phyloP scores from a whole-genome alignment of 2,888 invertebrate genomes.

The Tachystola acroxantha region DNA sequence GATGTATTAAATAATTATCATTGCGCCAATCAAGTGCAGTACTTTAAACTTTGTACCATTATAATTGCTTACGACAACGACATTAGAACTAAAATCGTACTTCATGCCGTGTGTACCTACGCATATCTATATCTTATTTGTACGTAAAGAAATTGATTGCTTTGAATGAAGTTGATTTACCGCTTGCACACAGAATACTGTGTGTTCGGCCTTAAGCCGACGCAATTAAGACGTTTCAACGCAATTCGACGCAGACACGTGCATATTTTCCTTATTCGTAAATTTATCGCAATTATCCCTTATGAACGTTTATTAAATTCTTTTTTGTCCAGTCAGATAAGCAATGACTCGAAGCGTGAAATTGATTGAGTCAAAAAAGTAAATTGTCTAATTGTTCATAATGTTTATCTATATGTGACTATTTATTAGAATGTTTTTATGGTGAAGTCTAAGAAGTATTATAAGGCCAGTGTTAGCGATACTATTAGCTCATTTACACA shows the following conservation, averaged over 20 bases:
- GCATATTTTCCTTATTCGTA: slow-evolving; percentile 67
- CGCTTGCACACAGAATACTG: too few species aligned
- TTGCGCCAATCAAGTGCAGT: too few species aligned
- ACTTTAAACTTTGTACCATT: too few species aligned
- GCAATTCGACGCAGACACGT: slow-evolving; percentile 71
- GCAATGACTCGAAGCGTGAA: slow-evolving; percentile 55
- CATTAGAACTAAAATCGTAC: too few species aligned
- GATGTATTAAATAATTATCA: too few species aligned
- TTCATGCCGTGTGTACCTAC: too few species aligned
- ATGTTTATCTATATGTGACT: too few species aligned
- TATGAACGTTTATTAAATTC: slow-evolving; percentile 57
- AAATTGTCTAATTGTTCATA: slow-evolving; percentile 5
- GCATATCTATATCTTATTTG: too few species aligned
- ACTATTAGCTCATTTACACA: neutral
- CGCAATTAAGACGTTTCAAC: slow-evolving; percentile 71
- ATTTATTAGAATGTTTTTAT: neutral
- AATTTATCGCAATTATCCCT: slow-evolving; percentile 68
- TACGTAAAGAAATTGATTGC: too few species aligned
- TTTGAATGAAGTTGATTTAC: too few species aligned
- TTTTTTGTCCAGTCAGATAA: slow-evolving; percentile 54
- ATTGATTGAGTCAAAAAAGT: slow-evolving; percentile 30
- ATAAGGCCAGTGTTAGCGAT: neutral
- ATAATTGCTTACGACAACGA: too few species aligned
- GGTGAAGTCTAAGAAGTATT: neutral
- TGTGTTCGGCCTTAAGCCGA: slow-evolving; percentile 47